Conservation (phyloP, 2,888 invertebrate species). For the Crepidodera aurea region DNA sequence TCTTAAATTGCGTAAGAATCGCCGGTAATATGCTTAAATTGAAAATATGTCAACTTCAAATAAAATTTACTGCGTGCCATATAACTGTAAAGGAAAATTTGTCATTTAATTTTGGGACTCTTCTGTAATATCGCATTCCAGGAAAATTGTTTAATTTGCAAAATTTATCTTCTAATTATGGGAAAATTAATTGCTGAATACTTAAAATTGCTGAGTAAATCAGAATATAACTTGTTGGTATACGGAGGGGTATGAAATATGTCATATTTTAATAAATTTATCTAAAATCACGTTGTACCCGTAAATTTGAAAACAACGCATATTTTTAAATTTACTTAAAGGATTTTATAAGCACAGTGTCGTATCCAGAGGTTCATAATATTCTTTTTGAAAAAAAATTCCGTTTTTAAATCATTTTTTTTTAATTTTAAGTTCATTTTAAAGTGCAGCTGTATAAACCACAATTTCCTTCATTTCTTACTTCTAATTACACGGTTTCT, state of each 20-base stretch:
- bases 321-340: no score
- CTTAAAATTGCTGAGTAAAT: constrained; percentile 12
- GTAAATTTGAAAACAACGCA: no score
- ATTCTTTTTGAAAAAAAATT: no score
- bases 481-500: no score
- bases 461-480: no score
- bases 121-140: neutral
- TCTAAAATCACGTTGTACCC: no score
- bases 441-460: no score
- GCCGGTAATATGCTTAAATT: neutral
- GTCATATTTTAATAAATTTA: no score
- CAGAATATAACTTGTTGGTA: neutral
- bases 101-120: constrained; percentile 1
- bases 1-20: neutral
- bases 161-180: constrained; percentile 23
- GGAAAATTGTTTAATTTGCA: constrained; percentile 22
- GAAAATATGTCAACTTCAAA: constrained; percentile 7
- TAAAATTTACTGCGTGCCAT: neutral
- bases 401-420: no score
- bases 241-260: neutral
- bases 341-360: no score
- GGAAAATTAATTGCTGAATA: constrained; percentile 23
- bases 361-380: no score
- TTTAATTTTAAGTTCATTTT: no score
- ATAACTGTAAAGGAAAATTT: neutral